Percentiles rank a stretch among this genome's conserved stretches.
phyloP scores from a whole-genome alignment of 2,113 vertebrate species.

The Cephalopterus ornatus region DNA sequence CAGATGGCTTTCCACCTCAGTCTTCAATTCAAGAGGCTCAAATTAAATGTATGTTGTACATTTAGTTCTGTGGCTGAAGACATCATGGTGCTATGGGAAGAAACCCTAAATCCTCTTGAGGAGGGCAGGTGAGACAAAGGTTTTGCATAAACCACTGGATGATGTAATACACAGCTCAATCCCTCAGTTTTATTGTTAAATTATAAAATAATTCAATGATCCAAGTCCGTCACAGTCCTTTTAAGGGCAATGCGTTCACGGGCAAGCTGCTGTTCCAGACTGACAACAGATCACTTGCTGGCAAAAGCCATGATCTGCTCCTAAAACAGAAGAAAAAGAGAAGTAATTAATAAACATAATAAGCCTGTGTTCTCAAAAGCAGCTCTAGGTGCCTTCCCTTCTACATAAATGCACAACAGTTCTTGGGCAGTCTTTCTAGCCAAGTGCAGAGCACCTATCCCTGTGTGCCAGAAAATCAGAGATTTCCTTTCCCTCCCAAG shows the following conservation, averaged over 20 bases:
- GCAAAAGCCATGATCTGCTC: constrained; percentile 94
- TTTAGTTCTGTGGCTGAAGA: not conserved
- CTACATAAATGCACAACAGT: not conserved
- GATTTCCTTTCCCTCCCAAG: not conserved
- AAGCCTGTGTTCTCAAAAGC: not conserved
- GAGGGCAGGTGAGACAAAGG: not conserved
- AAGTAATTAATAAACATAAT: not conserved
- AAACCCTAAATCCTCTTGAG: not conserved
- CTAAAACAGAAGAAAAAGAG: constrained; percentile 71
- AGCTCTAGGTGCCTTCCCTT: not conserved
- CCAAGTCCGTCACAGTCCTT: not conserved
- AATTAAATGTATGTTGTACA: not conserved
- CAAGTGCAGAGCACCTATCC: not conserved
- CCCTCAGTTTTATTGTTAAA: constrained; percentile 41
- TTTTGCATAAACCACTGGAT: not conserved
- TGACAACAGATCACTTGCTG: constrained; percentile 81
- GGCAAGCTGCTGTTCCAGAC: not conserved
- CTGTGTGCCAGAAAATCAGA: not conserved
- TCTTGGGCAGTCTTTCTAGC: not conserved
- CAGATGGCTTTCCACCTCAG: not conserved
- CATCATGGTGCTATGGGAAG: not conserved
- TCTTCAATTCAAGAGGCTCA: not conserved
- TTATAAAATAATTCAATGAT: not conserved
- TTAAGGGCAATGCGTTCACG: not conserved
- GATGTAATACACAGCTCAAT: not conserved